These are phyloP conservation scores for Gymnothorax reevesii DNA, from an alignment of 2,797 vertebrate species.

Conservation along the genomic window DNA sequence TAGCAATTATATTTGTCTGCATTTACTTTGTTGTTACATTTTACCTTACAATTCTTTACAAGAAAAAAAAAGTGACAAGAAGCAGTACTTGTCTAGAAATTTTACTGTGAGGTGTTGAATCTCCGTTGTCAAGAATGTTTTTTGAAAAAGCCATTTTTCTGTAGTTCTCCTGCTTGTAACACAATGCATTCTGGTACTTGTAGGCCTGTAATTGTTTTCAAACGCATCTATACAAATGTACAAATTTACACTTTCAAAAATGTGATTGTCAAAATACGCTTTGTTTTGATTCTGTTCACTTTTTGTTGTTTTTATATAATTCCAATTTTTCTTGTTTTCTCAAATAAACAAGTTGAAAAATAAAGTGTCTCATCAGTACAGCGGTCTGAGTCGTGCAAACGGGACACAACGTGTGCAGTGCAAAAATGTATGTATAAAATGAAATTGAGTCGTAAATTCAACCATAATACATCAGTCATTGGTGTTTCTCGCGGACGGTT, in stretches of 20 bases:
- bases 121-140: constrained; percentile 13
- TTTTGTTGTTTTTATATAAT: constrained; percentile 8
- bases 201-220: constrained; percentile 13
- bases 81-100: not conserved
- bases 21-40: not conserved
- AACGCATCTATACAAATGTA: not conserved
- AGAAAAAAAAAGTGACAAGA: not conserved
- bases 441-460: not conserved
- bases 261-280: not conserved
- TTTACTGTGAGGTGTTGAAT: constrained; percentile 2
- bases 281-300: not conserved
- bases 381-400: not conserved
- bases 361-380: not conserved
- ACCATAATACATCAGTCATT: not conserved
- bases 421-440: not conserved
- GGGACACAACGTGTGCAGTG: no score
- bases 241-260: no score
- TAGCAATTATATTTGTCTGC: not conserved
- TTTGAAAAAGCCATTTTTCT: not conserved
- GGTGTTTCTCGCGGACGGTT: not conserved
- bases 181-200: constrained; percentile 18
- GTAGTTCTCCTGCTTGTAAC: constrained; percentile 7
- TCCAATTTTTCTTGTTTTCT: not conserved
- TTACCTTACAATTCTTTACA: not conserved
- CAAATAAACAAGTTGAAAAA: not conserved